Conservation (phyloP, 2,888 invertebrate species). For the Drosophila recens region DNA sequence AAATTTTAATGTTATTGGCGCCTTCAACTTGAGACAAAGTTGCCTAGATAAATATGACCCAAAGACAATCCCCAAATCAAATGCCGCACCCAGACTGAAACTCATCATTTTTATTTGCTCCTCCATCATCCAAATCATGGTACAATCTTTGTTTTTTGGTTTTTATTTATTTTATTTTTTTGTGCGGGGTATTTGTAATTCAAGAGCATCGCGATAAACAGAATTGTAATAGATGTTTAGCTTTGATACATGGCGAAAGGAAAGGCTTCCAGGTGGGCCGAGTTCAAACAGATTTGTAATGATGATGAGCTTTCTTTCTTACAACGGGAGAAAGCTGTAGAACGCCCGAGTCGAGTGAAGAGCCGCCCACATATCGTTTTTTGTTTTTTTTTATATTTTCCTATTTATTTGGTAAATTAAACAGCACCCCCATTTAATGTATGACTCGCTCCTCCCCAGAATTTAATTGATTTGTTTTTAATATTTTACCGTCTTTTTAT, state of each 20-base stretch:
- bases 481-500: slow-evolving; percentile 21
- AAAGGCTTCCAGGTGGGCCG: slow-evolving; percentile 41
- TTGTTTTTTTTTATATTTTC: neutral
- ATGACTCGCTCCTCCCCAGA: slow-evolving; percentile 12
- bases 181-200: slow-evolving; percentile 65
- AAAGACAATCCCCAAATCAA: slow-evolving; percentile 8
- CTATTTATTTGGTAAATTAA: slow-evolving; percentile 17
- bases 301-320: slow-evolving; percentile 62
- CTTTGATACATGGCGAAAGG: slow-evolving; percentile 22
- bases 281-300: slow-evolving; percentile 60
- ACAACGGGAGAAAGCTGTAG: slow-evolving; percentile 46
- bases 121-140: slow-evolving; percentile 22
- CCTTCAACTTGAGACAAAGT: slow-evolving; percentile 67
- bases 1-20: slow-evolving; percentile 68
- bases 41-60: slow-evolving; percentile 24
- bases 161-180: neutral
- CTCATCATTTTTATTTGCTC: slow-evolving; percentile 46
- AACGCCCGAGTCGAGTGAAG: slow-evolving; percentile 23
- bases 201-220: slow-evolving; percentile 82
- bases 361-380: slow-evolving; percentile 48
- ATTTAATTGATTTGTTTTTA: slow-evolving; percentile 5
- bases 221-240: slow-evolving; percentile 59
- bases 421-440: slow-evolving; percentile 37
- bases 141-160: slow-evolving; percentile 2
- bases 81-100: slow-evolving; percentile 48